These are phyloP conservation scores for western clawed frog (Xenopus tropicalis) DNA, from an alignment of 2,113 vertebrate genomes.

Conservation along the genomic window DNA sequence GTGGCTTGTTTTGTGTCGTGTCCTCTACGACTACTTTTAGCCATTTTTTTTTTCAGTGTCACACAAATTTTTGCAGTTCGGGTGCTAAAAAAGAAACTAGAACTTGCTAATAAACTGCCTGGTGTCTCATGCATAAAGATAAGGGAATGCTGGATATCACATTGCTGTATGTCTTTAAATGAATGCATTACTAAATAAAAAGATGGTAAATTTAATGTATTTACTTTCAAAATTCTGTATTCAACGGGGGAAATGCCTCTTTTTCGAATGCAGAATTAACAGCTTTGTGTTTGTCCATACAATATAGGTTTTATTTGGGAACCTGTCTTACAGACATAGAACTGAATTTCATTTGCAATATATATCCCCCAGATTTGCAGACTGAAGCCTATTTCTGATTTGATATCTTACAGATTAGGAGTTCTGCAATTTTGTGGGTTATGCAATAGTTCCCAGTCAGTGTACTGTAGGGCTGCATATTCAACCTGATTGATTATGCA, in stretches of 20 bases:
- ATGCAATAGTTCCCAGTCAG: slow-evolving; percentile 39
- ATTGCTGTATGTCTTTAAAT: too few species aligned
- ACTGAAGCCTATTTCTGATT: background rate
- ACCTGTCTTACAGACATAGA: too few species aligned
- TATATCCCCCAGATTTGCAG: background rate
- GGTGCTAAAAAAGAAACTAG: background rate
- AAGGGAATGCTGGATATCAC: too few species aligned
- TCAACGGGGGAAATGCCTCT: too few species aligned
- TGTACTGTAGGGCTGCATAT: slow-evolving; percentile 12
- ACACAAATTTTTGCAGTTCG: background rate
- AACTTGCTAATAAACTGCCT: background rate
- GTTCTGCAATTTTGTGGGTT: slow-evolving; percentile 3
- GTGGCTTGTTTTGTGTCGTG: background rate
- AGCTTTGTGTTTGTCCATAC: too few species aligned
- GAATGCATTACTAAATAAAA: too few species aligned
- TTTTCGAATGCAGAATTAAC: too few species aligned
- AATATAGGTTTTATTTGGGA: too few species aligned
- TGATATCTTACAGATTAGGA: too few species aligned
- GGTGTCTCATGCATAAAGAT: background rate
- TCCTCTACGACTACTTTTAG: background rate
- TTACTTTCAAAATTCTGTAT: too few species aligned
- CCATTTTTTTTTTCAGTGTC: background rate
- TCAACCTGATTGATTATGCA: slow-evolving; percentile 13
- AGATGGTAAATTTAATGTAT: too few species aligned
- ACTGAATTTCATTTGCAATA: too few species aligned